phyloP scores from a whole-genome alignment of 2,888 invertebrate genomes.

The Petrophora chlorosata region DNA sequence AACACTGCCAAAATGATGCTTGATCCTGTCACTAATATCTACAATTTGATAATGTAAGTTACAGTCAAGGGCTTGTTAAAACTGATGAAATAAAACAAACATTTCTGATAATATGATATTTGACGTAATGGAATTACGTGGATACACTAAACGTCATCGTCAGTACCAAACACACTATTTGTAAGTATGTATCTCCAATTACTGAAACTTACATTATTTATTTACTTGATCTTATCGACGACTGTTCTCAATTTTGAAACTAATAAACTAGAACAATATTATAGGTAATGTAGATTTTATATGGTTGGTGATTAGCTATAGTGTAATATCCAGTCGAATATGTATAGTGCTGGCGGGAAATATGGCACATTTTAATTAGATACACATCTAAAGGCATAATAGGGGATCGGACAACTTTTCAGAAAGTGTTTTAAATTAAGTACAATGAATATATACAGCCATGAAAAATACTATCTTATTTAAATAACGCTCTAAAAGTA shows the following conservation, averaged over 20 bases:
- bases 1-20: slow-evolving; percentile 55
- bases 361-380: neutral
- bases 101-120: no score
- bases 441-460: no score
- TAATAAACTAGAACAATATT: slow-evolving; percentile 35
- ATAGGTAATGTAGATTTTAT: slow-evolving; percentile 54
- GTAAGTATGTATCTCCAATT: no score
- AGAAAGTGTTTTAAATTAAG: no score
- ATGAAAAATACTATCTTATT: no score
- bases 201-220: slow-evolving; percentile 15
- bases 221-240: neutral
- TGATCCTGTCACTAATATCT: slow-evolving; percentile 4
- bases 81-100: no score
- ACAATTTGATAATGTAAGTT: slow-evolving; percentile 15
- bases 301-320: slow-evolving; percentile 47
- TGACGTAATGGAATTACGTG: no score
- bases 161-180: no score
- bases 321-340: slow-evolving; percentile 21
- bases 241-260: slow-evolving; percentile 27
- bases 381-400: no score
- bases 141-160: no score
- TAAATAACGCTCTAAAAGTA: no score
- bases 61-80: neutral
- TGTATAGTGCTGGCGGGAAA: neutral
- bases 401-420: no score